Evolutionary conservation across 2,113 vertebrate species (phyloP).

Genomic region (Ptilonorhynchus violaceus): DNA sequence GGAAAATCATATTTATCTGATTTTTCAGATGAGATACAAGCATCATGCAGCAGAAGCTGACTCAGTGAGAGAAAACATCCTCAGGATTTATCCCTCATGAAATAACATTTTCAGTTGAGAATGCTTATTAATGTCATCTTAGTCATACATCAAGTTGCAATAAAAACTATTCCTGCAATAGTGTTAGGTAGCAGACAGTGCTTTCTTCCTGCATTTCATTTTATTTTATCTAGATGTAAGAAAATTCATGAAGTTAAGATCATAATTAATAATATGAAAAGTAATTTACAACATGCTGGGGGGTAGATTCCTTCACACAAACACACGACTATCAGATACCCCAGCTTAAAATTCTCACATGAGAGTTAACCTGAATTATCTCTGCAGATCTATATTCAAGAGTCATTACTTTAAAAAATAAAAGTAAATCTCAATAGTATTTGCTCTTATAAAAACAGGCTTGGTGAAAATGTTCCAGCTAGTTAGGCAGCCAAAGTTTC

Average conservation of each 20-base stretch:
- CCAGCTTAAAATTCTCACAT: not conserved
- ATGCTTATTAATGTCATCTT: not conserved
- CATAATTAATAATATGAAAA: not conserved
- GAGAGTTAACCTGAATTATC: slow-evolving; percentile 15
- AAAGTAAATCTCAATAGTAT: not conserved
- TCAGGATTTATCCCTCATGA: not conserved
- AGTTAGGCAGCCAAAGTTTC: slow-evolving; percentile 27
- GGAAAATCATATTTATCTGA: not conserved
- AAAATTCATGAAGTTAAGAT: not conserved
- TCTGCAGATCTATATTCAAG: not conserved
- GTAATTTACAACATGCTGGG: not conserved
- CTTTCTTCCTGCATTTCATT: not conserved
- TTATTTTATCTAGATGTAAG: not conserved
- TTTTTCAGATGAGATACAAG: not conserved
- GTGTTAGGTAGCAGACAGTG: not conserved
- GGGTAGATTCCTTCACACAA: not conserved
- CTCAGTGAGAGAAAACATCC: not conserved
- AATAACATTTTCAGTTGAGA: not conserved
- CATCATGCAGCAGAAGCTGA: not conserved
- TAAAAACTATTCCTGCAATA: not conserved
- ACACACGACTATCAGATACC: not conserved
- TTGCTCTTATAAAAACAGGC: slow-evolving; percentile 14
- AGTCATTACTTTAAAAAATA: not conserved
- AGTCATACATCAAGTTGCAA: not conserved
- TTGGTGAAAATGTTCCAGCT: slow-evolving; percentile 46